Evolutionary conservation across 2,888 invertebrate species (phyloP).

Genomic region (Patella ulyssiponensis): DNA sequence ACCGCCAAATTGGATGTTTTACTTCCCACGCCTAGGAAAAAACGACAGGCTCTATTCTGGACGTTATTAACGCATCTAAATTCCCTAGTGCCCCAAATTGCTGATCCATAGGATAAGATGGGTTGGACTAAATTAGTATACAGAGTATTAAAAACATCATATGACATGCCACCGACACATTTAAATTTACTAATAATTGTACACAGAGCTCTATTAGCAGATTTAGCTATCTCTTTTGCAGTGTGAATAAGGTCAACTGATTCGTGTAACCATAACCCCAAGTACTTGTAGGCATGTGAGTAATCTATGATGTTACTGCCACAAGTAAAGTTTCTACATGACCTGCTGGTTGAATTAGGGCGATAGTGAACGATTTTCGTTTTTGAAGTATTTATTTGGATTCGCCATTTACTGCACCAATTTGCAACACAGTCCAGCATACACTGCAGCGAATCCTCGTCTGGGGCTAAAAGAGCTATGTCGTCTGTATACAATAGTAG

Average conservation of each 20-base stretch:
- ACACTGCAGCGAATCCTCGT: too few relatives aligned
- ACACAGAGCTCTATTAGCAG: not conserved
- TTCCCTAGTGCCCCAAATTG: slow-evolving; percentile 1
- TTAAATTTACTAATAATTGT: not conserved
- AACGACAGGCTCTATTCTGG: not conserved
- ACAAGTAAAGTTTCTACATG: too few relatives aligned
- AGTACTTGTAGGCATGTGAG: not conserved
- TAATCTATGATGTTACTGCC: not conserved
- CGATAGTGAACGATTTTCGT: too few relatives aligned
- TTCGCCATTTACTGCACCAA: too few relatives aligned
- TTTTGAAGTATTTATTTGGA: too few relatives aligned
- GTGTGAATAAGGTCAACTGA: not conserved
- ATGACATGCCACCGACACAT: not conserved
- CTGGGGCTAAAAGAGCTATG: too few relatives aligned
- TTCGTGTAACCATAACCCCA: not conserved
- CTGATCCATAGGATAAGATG: not conserved
- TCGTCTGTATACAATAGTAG: too few relatives aligned
- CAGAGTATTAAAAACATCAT: not conserved
- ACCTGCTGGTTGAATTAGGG: too few relatives aligned
- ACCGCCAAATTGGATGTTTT: not conserved
- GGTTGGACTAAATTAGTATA: not conserved
- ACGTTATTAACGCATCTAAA: not conserved
- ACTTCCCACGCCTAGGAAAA: not conserved
- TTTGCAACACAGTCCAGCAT: too few relatives aligned
- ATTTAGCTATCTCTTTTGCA: not conserved